Evolutionary conservation across 2,797 vertebrate species (phyloP), one percentile per base, ranked within the genome.

Genomic region (Dicrostonyx torquatus): DNA sequence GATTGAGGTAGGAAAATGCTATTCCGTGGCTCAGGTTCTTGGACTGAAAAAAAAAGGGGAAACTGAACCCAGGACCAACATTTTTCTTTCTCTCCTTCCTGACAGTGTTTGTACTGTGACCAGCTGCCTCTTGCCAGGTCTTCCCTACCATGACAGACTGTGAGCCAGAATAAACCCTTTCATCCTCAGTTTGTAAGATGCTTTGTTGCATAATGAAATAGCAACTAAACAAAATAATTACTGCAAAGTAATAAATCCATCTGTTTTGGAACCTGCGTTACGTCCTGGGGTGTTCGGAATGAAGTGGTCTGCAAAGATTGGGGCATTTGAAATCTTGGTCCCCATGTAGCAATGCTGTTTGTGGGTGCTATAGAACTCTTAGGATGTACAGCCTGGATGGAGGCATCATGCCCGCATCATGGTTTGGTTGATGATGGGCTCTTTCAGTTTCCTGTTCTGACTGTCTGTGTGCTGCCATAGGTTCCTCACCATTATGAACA

Each of bases 401-500:
- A 34, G 31, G 17, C 76, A 77, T 26, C 9, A 34, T 48, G 13
- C 43, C 45, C 12, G 17, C 24, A 45, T 50, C 75, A 53, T 24
- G 0, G 1, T 76, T 76, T 50, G 75, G 45, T 77, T 77, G 31
- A 2, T 50, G 29, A 53, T 50, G 31, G 50, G 76, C 4, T 77
- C 2, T 34, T 77, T 50, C 8, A 11, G 31, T 31, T 50, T 77
- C 31, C 4, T 77, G 8, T 34, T 10, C 75, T 48, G 73, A 29
- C 76, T 53, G 24, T 13, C 73, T 45, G 31, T 17, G 45, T 50
- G 15, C 31, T 77, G 48, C 1, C 45, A 50, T 20, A 48, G 0
- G 0, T 2, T 34, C 17, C 15, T 48, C 31, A 6, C 4, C 48
- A 77, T 53, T 11, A 12, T 5, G 4, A 4, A 53, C 15, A 13